These are phyloP conservation scores for Saxidomus purpurata DNA, from an alignment of 1,140 invertebrate genomes.

Conservation along the genomic window DNA sequence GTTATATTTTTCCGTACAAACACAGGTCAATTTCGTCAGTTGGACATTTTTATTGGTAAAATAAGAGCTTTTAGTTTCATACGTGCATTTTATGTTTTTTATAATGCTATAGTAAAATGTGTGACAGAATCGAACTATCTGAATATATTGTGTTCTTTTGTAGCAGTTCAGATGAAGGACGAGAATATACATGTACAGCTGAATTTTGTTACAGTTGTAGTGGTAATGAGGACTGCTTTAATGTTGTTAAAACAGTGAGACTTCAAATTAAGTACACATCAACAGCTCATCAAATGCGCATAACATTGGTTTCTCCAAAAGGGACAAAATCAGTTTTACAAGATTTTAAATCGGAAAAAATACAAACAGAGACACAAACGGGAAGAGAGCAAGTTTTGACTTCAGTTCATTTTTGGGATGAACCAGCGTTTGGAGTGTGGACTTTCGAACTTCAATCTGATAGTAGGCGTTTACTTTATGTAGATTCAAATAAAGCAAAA, in stretches of 20 bases:
- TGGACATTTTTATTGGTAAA: too few relatives aligned
- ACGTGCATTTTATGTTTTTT: too few relatives aligned
- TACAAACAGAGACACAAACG: background rate
- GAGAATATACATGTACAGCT: background rate
- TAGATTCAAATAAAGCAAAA: too few relatives aligned
- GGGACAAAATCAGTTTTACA: background rate
- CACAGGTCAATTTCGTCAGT: too few relatives aligned
- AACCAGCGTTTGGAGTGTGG: background rate
- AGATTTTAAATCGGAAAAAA: background rate
- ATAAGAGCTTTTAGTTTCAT: too few relatives aligned
- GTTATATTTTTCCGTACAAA: too few relatives aligned
- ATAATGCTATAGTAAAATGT: too few relatives aligned
- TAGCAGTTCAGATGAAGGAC: background rate
- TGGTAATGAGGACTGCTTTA: background rate
- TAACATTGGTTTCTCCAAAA: background rate
- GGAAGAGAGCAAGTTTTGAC: background rate
- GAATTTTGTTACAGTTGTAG: background rate
- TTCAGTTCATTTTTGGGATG: slow-evolving; percentile 3
- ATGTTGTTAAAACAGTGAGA: background rate
- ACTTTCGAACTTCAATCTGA: background rate
- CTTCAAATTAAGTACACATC: background rate
- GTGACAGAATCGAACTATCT: too few relatives aligned
- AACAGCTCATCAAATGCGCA: background rate
- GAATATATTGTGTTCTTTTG: background rate
- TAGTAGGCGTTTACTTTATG: background rate